These are phyloP conservation scores for Isaurus tuberculatus DNA, from an alignment of 92 coral and sea anemone genomes.

Conservation along the genomic window DNA sequence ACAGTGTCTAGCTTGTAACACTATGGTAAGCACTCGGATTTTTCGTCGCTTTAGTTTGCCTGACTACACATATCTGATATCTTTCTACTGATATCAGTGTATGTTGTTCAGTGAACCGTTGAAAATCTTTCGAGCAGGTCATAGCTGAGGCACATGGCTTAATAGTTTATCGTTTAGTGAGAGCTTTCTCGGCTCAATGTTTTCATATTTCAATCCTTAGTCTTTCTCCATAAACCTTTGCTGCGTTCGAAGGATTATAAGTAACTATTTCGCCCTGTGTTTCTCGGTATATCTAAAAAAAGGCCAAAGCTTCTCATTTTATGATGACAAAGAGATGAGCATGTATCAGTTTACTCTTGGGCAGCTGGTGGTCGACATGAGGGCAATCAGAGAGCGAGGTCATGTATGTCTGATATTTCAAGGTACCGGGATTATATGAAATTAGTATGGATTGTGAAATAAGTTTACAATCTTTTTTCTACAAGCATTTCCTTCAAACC, in stretches of 20 bases:
- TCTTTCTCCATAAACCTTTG: background rate
- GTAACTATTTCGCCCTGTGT: background rate
- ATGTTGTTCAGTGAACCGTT: slow-evolving; percentile 35
- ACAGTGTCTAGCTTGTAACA: slow-evolving; percentile 41
- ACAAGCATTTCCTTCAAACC: background rate
- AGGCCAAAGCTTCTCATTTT: background rate
- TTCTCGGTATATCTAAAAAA: background rate
- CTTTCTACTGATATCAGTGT: background rate
- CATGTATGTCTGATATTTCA: slow-evolving; percentile 16
- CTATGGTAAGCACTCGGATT: slow-evolving; percentile 9
- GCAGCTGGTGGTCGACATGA: slow-evolving; percentile 18
- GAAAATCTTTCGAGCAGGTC: slow-evolving; percentile 18
- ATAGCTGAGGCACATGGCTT: slow-evolving; percentile 29
- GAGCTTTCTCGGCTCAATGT: background rate
- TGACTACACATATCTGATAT: no score
- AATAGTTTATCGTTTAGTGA: background rate
- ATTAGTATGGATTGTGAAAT: background rate
- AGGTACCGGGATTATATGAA: background rate
- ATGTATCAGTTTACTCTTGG: slow-evolving; percentile 25
- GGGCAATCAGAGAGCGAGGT: slow-evolving; percentile 6
- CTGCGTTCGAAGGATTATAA: background rate
- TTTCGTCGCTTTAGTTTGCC: background rate
- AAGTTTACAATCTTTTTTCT: background rate
- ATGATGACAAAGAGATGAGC: slow-evolving; percentile 10
- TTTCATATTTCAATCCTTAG: background rate